Evolutionary conservation across 2,113 vertebrate species (phyloP), one percentile per base, ranked within the genome.

Genomic region (Sterna hirundo): DNA sequence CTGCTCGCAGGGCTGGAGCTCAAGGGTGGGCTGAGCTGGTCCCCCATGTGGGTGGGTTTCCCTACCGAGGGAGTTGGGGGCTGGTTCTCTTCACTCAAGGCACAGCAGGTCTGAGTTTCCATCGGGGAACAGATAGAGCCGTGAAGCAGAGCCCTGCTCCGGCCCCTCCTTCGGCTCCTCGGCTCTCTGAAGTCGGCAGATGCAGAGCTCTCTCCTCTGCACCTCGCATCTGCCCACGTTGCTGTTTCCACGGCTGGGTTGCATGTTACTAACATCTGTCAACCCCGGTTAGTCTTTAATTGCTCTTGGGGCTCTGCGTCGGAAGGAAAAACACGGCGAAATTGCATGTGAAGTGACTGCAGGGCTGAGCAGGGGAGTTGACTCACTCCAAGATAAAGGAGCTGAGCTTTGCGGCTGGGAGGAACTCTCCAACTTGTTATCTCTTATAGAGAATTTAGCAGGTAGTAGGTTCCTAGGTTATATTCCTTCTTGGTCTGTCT

Each of bases 181-280:
- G 7, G 32, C 80, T 78, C 78, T 64, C 81, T 78, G 60, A 66
- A 10, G 58, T 7, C 86, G 5, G 6, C 82, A 89, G 90, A 81
- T 80, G 90, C 55, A 74, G 71, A 79, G 57, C 71, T 79, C 42
- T 76, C 40, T 80, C 38, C 81, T 76, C 52, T 52, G 80, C 46
- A 6, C 82, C 65, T 90, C 71, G 47, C 82, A 83, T 93, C 90
- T 97, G 90, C 84, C 84, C 91, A 58, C 9, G 62, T 79, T 52
- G 83, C 68, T 66, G 60, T 86, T 96, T 91, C 88, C 78, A 60
- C 3, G 76, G 62, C 88, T 96, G 83, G 58, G 66, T 58, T 80
- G 55, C 72, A 40, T 16, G 65, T 92, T 80, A 58, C 47, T 75
- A 91, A 90, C 88, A 86, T 92, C 94, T 94, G 90, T 87, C 92